Evolutionary conservation across 2,888 invertebrate species (phyloP), one percentile per base, ranked within the genome.

Genomic region (Amiota communis): DNA sequence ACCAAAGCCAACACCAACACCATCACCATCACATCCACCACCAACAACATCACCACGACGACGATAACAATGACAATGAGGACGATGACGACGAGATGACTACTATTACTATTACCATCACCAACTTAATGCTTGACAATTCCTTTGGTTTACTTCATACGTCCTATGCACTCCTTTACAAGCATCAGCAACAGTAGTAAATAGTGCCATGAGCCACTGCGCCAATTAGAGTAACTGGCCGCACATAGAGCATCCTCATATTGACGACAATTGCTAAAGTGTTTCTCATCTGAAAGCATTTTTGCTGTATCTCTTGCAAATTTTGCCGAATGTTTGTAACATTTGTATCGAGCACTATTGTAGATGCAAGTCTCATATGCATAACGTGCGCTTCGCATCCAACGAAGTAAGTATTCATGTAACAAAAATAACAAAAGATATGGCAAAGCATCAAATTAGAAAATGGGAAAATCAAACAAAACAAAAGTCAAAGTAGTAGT

Each of bases 361-460:
- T 86, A 88, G 73, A 90, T 88, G 80, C 90, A 90, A 53, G 87
- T 88, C 79, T 90, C 89, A 70, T 90, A 90, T 47, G 89, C 90
- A 72, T 87, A 84, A n/a, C 90, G 87, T 53, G 90, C 87, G 72
- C 90, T 90, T 73, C 1, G 6, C 53, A 51, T 51, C 12, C 53
- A 6, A 51, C 53, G n/a, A 51, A 51, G n/a, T 13, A 51, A 51
- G 53, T n/a, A 6, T 36, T 8, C n/a, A 12, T 51, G 53, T 12
- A 51, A 51, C 53, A n/a, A 51, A n/a, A 51, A 11, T n/a, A 51
- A 51, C 12, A n/a, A 51, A 51, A 51, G 53, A 36, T 36, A 36
- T 36, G 36, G 53, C 12, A 51, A 4, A 8, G 0, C 53, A 51
- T 51, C 3, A 12, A 11, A 51, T n/a, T 2, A 51, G 51, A 51